These are phyloP conservation scores for Arctia plantaginis DNA, from an alignment of 2,888 invertebrate species.

Conservation along the genomic window DNA sequence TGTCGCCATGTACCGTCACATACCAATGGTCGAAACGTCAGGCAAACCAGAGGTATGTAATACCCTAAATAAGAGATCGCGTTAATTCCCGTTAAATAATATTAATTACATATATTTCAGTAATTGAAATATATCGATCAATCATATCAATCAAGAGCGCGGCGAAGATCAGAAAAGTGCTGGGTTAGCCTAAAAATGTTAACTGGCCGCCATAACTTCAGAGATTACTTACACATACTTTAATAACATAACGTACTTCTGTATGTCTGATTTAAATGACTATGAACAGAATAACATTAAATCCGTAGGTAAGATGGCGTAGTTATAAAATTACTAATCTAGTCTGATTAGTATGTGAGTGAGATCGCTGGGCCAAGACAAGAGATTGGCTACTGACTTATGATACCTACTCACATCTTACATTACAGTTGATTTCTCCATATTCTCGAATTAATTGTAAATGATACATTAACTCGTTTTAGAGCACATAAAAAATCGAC, in stretches of 20 bases:
- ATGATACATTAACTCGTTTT: not conserved
- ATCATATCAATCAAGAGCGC: no score
- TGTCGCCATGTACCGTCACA: no score
- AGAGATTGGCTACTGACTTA: conserved; percentile 10
- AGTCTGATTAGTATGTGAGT: conserved; percentile 32
- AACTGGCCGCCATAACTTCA: not conserved
- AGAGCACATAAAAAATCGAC: not conserved
- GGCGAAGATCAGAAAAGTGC: not conserved
- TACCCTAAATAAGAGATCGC: no score
- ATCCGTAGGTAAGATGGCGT: conserved; percentile 21
- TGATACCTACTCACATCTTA: conserved; percentile 6
- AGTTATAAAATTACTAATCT: conserved; percentile 38
- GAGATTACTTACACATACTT: not conserved
- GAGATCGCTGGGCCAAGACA: conserved; percentile 38
- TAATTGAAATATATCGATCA: not conserved
- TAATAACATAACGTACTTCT: not conserved
- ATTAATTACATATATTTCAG: not conserved
- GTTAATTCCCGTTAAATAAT: no score
- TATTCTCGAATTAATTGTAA: not conserved
- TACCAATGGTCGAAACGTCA: no score
- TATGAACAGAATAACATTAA: not conserved
- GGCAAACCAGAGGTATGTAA: no score
- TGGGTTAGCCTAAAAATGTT: not conserved
- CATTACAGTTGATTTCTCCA: not conserved
- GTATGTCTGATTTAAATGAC: not conserved